Percentiles rank a stretch among this genome's conserved stretches.
Evolutionary conservation across 2,888 invertebrate species (phyloP).

Genomic region (Tubulanus polymorphus): DNA sequence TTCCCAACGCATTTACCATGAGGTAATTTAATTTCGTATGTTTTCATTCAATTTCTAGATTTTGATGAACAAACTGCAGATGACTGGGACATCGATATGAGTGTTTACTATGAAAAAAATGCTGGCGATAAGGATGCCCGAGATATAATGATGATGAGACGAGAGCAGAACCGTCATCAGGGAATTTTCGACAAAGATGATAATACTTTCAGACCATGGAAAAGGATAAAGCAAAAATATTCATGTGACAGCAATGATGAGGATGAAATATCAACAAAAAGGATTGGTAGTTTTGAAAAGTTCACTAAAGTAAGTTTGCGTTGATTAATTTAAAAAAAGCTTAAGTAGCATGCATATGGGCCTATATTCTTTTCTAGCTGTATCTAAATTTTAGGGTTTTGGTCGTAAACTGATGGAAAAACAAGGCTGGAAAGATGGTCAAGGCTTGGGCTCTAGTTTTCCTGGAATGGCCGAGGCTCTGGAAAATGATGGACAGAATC

Average conservation of each 20-base stretch:
- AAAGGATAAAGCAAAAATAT: too few relatives aligned
- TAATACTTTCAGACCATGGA: not conserved
- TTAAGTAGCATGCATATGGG: too few relatives aligned
- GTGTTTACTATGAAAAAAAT: slow-evolving; percentile 55
- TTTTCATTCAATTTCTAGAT: slow-evolving; percentile 30
- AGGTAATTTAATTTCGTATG: not conserved
- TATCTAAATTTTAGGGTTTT: slow-evolving; percentile 42
- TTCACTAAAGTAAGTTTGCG: slow-evolving; percentile 50
- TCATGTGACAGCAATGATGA: not conserved
- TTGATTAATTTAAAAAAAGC: too few relatives aligned
- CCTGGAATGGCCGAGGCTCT: slow-evolving; percentile 48
- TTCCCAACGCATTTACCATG: not conserved
- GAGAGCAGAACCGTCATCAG: slow-evolving; percentile 36
- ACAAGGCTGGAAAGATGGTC: slow-evolving; percentile 58
- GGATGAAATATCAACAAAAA: slow-evolving; percentile 9
- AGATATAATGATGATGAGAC: slow-evolving; percentile 54
- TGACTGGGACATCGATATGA: slow-evolving; percentile 61
- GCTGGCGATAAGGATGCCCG: slow-evolving; percentile 56
- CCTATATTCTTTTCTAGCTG: not conserved
- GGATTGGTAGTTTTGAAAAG: slow-evolving; percentile 54
- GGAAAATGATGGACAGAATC: slow-evolving; percentile 45
- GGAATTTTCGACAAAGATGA: slow-evolving; percentile 33
- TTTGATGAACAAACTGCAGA: slow-evolving; percentile 60
- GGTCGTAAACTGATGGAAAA: slow-evolving; percentile 55
- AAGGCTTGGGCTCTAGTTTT: slow-evolving; percentile 54